A percentile compares a stretch with the other conserved stretches of the same genome.
phyloP scores from a whole-genome alignment of 2,888 invertebrate genomes.

The Pseudococcus longispinus region DNA sequence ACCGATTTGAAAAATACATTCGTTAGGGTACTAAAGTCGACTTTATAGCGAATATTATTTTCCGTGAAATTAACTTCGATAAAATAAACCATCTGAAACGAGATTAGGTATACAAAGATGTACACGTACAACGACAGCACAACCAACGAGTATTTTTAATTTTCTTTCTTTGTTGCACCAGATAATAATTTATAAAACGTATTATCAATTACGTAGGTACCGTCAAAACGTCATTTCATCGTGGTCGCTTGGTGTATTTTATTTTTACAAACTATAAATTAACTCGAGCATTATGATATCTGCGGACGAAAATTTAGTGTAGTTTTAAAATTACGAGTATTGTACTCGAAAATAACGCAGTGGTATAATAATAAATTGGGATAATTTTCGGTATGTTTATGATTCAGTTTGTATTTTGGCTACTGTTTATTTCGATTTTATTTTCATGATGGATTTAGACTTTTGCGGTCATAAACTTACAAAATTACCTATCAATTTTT shows the following conservation, averaged over 20 bases:
- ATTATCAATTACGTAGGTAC: not conserved
- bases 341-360: too few species aligned
- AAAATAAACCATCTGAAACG: slow-evolving; percentile 38
- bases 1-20: slow-evolving; percentile 42
- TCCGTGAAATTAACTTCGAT: slow-evolving; percentile 36
- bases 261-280: not conserved
- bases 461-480: too few species aligned
- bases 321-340: not conserved
- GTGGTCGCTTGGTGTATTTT: not conserved
- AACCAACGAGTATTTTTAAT: slow-evolving; percentile 9
- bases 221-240: not conserved
- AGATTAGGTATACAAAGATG: slow-evolving; percentile 11
- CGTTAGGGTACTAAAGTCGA: slow-evolving; percentile 36
- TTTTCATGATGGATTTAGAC: too few species aligned
- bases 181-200: not conserved
- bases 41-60: slow-evolving; percentile 23
- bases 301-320: not conserved
- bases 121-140: not conserved
- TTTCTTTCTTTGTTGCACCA: not conserved
- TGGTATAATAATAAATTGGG: too few species aligned
- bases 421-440: too few species aligned
- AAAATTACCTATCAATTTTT: too few species aligned
- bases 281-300: not conserved
- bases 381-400: too few species aligned
- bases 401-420: too few species aligned